Evolutionary conservation across 2,797 vertebrate species (phyloP), one percentile per base, ranked within the genome.

Genomic region (Hyperoplus lanceolatus): DNA sequence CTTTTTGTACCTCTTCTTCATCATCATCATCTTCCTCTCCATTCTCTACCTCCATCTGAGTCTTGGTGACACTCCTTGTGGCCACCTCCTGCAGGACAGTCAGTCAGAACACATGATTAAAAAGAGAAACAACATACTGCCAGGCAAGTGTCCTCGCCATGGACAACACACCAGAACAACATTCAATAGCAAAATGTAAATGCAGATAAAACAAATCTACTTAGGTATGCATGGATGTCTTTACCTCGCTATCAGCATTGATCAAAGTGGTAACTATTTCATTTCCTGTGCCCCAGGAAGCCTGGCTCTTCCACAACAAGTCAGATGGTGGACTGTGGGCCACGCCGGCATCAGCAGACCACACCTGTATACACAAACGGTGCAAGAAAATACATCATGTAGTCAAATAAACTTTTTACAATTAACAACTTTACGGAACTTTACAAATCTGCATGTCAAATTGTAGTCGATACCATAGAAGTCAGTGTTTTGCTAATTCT

Each of bases 271-370:
- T 98, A 53, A 96, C 80, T 8, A 95, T 95, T 9, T 94, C 92
- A 56, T 89, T 96, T 81, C 97, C 97, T 0, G 95, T 95, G 55
- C 97, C 97, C 98, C 98, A 99, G 83, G 96, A 96, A 83, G 90
- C 93, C 93, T 99, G 98, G 69, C 91, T 97, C 91, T 98, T 99
- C 98, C 98, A 99, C 86, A 99, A 93, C 0, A 99, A 92, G 38
- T 98, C 95, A 43, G 97, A 93, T 0, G 98, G 98, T 1, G 98
- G 98, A 58, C 96, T 95, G 12, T 99, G 98, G 75, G 96, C 84
- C 12, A 98, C 92, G 0, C 98, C 98, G 0, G 97, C 96, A 61
- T 97, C 96, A 11, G 97, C 96, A 73, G 96, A 96, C 97, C 98
- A 99, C 29, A 99, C 96, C 98, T 99, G 69, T 0, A 43, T 1